A percentile compares a stretch with the other conserved stretches of the same genome.
These are phyloP conservation scores for Solea solea DNA, from an alignment of 2,113 vertebrate genomes.

Conservation along the genomic window DNA sequence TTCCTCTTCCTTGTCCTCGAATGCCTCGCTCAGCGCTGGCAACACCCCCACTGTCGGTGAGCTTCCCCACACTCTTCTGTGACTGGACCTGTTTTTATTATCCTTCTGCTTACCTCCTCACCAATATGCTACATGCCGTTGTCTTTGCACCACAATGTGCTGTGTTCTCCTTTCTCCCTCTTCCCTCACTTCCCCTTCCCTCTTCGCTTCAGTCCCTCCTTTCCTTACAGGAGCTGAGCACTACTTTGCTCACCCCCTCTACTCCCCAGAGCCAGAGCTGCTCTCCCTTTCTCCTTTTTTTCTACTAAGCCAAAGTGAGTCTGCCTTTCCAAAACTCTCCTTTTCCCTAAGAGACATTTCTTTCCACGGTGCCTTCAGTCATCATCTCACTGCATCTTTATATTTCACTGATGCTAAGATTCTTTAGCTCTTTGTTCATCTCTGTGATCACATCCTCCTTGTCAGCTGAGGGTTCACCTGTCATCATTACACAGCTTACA, in stretches of 20 bases:
- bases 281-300: constrained; percentile 65
- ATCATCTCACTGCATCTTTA: background rate
- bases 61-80: constrained; percentile 41
- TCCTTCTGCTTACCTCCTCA: constrained; percentile 16
- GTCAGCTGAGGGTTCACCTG: constrained; percentile 26
- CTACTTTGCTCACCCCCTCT: constrained; percentile 45
- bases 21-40: constrained; percentile 90
- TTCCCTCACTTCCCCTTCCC: constrained; percentile 1
- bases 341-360: background rate
- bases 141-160: constrained; percentile 27
- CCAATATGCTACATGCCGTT: constrained; percentile 20
- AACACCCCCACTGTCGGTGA: constrained; percentile 96
- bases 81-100: background rate
- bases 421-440: constrained; percentile 15
- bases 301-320: constrained; percentile 74
- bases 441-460: constrained; percentile 7
- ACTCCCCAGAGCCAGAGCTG: constrained; percentile 64
- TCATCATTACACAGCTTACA: background rate
- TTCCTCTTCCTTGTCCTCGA: constrained; percentile 95
- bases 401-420: constrained; percentile 4
- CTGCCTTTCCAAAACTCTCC: constrained; percentile 15
- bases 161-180: constrained; percentile 1
- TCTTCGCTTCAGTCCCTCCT: constrained; percentile 33
- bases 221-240: constrained; percentile 58
- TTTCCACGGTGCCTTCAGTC: background rate